Base-by-base conservation (phyloP, 1,140 invertebrate species). In the Tetragnatha versicolor region DNA sequence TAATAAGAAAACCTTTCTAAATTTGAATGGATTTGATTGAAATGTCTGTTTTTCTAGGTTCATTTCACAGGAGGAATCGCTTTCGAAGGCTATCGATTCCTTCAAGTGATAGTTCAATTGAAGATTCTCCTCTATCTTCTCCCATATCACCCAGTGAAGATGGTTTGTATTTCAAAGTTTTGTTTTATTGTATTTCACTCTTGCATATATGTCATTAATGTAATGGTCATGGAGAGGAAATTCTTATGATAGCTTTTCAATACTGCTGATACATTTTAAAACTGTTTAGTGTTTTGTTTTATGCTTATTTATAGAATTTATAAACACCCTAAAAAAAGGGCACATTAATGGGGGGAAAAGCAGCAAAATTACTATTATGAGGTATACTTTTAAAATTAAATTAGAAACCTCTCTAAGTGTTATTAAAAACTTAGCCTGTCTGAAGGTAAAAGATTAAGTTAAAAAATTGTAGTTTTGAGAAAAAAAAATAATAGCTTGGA, bases 51-150 rank as follows among this genome's bases (percentile, higher is more conserved):
- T 58, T 72, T 72, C 20, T 17, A 63, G 58, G 49, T 35, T 63
- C 53, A 20, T 63, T 75, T 47, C 45, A 69, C 31, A 17, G 49
- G 4, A 58, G 65, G 60, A 29, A 77, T 42, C 63, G 63, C n/a
- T 31, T 69, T 17, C 35, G 76, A 4, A 55, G 65, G 6, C 9
- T 39, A 17, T 79, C 77, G 1, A n/a, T 58, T 22, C 66, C 53
- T 17, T 79, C 77, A 4, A 79, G 77, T 66, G 20, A 20, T 12
- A 79, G 77, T 72, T 79, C 77, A 12, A 53, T n/a, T n/a, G n/a
- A 47, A n/a, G 65, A 70, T 17, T 79, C 77, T 22, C 77, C 77
- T 20, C 42, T 63, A 2, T 68, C 47, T 25, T 79, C 77, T 51
- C 77, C 77, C 9, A 25, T 37, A 10, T 63, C 77, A 20, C 7